Conservation (phyloP, 1,140 invertebrate genomes). For the Aphidius gifuensis region DNA sequence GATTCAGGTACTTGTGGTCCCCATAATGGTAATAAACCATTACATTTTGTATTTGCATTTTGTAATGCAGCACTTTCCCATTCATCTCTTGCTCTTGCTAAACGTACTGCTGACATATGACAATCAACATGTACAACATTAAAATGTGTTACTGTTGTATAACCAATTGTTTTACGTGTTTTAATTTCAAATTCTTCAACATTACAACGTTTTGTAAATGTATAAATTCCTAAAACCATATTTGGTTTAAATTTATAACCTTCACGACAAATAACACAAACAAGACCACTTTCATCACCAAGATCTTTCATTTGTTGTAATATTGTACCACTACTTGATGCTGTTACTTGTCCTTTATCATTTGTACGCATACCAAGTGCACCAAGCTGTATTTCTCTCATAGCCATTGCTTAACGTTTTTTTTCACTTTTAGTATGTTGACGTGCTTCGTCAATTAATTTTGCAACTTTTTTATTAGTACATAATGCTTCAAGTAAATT, state of each 20-base stretch:
- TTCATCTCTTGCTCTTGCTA: slow-evolving; percentile 79
- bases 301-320: slow-evolving; percentile 92
- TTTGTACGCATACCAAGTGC: slow-evolving; percentile 94
- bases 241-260: slow-evolving; percentile 93
- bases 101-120: slow-evolving; percentile 89
- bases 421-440: slow-evolving; percentile 92
- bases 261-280: slow-evolving; percentile 97
- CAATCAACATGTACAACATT: slow-evolving; percentile 98
- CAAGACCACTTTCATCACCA: slow-evolving; percentile 88
- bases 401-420: slow-evolving; percentile 96
- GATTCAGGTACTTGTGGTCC: slow-evolving; percentile 93
- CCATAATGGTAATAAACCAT: slow-evolving; percentile 93
- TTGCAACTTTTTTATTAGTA: slow-evolving; percentile 77
- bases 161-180: slow-evolving; percentile 77
- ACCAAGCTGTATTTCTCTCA: slow-evolving; percentile 91
- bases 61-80: slow-evolving; percentile 97
- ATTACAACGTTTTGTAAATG: slow-evolving; percentile 92
- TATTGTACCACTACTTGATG: slow-evolving; percentile 71
- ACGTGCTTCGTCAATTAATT: slow-evolving; percentile 86
- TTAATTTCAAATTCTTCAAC: slow-evolving; percentile 93
- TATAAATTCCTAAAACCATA: slow-evolving; percentile 93
- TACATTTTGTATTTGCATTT: slow-evolving; percentile 96
- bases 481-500: slow-evolving; percentile 88
- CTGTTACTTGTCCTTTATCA: slow-evolving; percentile 89
- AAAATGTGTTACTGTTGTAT: slow-evolving; percentile 95